Conservation (phyloP, 2,888 invertebrate genomes). For the Muscina levida region DNA sequence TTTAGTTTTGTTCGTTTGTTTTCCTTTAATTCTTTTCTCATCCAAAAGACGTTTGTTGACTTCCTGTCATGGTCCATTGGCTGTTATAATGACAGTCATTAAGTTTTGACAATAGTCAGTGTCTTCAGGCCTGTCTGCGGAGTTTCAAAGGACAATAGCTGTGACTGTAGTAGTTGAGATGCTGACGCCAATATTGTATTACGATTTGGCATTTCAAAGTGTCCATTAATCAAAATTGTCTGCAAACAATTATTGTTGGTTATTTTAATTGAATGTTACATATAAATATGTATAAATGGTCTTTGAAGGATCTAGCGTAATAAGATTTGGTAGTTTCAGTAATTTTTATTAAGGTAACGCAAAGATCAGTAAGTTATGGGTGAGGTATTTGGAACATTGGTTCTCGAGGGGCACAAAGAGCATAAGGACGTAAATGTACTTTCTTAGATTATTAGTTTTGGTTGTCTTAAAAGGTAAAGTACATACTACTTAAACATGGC, state of each 20-base stretch:
- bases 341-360: no score
- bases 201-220: conserved; percentile 30
- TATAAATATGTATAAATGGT: no score
- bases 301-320: conserved; percentile 51
- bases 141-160: conserved; percentile 58
- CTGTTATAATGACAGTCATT: conserved; percentile 68
- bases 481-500: no score
- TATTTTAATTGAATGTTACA: no score
- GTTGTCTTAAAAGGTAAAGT: no score
- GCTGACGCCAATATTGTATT: conserved; percentile 60
- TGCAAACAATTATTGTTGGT: no score
- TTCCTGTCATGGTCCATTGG: conserved; percentile 54
- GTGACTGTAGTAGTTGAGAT: conserved; percentile 40
- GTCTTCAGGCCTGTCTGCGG: conserved; percentile 36
- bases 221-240: conserved; percentile 58
- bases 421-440: no score
- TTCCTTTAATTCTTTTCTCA: conserved; percentile 23
- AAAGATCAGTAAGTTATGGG: no score
- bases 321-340: no score
- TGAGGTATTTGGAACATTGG: no score
- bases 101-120: conserved; percentile 66
- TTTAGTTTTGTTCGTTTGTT: conserved; percentile 5
- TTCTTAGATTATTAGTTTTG: no score
- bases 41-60: conserved; percentile 53
- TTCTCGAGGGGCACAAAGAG: no score